Evolutionary conservation across 30 jellyfish, hydroid and myxozoan genomes (phyloP).

Genomic region (Haliclystus octoradiatus): DNA sequence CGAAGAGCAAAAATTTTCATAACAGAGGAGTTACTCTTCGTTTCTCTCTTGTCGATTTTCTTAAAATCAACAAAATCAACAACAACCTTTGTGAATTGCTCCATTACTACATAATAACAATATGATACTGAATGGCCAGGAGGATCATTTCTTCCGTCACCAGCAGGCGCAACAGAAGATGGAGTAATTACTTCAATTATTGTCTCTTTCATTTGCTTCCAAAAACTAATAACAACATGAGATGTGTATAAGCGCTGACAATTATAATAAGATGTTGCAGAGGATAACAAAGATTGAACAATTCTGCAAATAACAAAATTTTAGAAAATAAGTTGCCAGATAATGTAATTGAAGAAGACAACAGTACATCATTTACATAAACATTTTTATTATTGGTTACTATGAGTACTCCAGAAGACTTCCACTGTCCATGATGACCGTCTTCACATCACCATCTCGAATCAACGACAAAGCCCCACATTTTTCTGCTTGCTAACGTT

Average conservation of each 20-base stretch:
- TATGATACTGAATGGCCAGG: slow-evolving; percentile 15
- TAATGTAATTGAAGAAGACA: no score
- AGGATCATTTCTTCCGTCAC: slow-evolving; percentile 24
- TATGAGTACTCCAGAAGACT: no score
- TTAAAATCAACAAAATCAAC: slow-evolving; percentile 24
- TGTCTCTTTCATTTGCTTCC: slow-evolving; percentile 2
- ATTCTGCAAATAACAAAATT: slow-evolving; percentile 2
- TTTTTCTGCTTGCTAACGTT: no score
- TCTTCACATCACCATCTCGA: no score
- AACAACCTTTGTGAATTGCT: slow-evolving; percentile 2
- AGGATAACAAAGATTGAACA: neutral
- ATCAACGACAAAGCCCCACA: no score
- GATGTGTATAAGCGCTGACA: slow-evolving; percentile 1
- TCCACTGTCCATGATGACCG: no score
- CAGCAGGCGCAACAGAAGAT: neutral
- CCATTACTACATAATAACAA: slow-evolving; percentile 21
- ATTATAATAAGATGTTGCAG: slow-evolving; percentile 1
- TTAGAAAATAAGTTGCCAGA: no score
- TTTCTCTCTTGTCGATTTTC: slow-evolving; percentile 8
- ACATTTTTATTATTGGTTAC: no score
- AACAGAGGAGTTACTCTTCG: slow-evolving; percentile 7
- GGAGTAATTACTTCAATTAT: neutral
- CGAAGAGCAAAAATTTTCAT: slow-evolving; percentile 19
- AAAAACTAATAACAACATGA: slow-evolving; percentile 1
- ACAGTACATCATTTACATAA: no score